phyloP scores from a whole-genome alignment of 2,797 vertebrate genomes.

The Scleropages formosus region DNA sequence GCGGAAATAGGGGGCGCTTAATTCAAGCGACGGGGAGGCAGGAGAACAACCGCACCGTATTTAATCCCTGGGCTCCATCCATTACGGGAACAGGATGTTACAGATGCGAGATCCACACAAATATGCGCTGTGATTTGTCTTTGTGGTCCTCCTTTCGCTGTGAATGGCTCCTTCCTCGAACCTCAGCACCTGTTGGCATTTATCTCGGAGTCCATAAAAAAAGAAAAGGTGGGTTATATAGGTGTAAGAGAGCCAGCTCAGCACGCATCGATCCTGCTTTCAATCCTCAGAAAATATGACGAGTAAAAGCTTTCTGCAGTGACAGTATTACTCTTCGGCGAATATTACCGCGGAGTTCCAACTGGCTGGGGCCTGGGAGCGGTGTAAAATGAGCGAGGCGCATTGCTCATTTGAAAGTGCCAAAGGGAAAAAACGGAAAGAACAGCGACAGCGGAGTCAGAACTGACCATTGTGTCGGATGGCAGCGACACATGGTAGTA shows the following conservation, averaged over 20 bases:
- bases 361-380: no score
- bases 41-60: neutral
- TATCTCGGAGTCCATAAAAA: slow-evolving; percentile 6
- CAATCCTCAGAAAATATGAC: neutral
- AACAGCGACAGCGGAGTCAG: neutral
- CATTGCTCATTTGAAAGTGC: neutral
- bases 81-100: neutral
- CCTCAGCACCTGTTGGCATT: neutral
- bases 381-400: neutral
- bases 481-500: neutral
- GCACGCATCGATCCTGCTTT: neutral
- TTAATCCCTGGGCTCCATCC: neutral
- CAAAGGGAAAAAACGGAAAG: slow-evolving; percentile 2
- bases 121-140: no score
- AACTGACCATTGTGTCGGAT: neutral
- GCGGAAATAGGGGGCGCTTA: slow-evolving; percentile 37
- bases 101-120: no score
- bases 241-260: neutral
- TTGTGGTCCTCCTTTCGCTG: slow-evolving; percentile 7
- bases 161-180: neutral
- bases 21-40: slow-evolving; percentile 25
- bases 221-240: slow-evolving; percentile 16
- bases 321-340: neutral
- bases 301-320: neutral
- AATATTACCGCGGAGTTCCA: neutral